phyloP scores from a whole-genome alignment of 2,888 invertebrate species.

The Meiosimyza platycephala region DNA sequence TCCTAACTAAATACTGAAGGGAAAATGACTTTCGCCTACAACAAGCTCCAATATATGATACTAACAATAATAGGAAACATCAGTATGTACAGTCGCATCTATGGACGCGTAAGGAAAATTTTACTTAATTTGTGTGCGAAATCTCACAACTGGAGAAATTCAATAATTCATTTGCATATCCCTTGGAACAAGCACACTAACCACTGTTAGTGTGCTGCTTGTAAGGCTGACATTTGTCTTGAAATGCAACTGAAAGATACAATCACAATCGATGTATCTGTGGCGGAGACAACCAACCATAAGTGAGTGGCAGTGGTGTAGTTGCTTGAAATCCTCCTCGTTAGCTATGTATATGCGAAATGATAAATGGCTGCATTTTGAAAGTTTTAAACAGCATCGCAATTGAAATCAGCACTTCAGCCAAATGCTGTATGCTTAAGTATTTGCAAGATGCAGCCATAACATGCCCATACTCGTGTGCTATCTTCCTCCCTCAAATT shows the following conservation, averaged over 20 bases:
- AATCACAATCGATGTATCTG: constrained; percentile 50
- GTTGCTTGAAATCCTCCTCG: not conserved
- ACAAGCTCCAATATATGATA: no score
- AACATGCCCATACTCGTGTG: not conserved
- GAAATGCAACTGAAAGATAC: constrained; percentile 64
- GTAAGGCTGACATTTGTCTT: constrained; percentile 58
- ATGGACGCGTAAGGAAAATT: no score
- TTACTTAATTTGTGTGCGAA: constrained; percentile 30
- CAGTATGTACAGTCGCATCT: no score
- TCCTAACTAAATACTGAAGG: no score
- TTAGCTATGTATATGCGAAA: constrained; percentile 47
- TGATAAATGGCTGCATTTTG: constrained; percentile 61
- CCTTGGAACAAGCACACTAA: not conserved
- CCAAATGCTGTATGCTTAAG: not conserved
- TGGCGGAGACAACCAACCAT: constrained; percentile 36
- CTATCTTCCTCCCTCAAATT: constrained; percentile 23
- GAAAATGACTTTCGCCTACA: no score
- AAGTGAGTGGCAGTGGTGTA: constrained; percentile 2
- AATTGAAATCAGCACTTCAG: constrained; percentile 58
- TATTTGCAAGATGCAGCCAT: constrained; percentile 4
- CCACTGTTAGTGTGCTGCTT: not conserved
- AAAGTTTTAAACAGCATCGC: constrained; percentile 57
- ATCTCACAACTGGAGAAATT: constrained; percentile 52
- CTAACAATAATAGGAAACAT: no score
- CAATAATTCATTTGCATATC: constrained; percentile 55